These are phyloP conservation scores for Dendroctonus valens DNA, from an alignment of 1,140 invertebrate genomes.

Conservation along the genomic window DNA sequence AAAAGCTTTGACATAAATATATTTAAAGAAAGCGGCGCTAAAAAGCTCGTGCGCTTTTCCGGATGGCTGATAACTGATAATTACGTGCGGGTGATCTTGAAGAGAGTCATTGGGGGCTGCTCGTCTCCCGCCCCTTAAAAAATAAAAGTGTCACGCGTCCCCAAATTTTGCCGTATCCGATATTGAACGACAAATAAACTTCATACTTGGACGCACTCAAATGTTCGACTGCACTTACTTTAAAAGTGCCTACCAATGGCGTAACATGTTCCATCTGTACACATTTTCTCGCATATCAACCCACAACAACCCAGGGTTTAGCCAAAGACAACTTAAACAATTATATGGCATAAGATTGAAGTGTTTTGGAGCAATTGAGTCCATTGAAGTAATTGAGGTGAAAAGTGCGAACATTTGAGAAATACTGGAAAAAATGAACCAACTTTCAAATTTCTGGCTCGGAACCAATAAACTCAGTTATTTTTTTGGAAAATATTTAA, in stretches of 20 bases:
- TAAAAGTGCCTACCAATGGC: conserved; percentile 44
- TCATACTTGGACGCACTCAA: conserved; percentile 46
- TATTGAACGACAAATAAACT: conserved; percentile 49
- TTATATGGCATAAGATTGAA: no score
- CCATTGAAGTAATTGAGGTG: no score
- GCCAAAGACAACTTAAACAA: no score
- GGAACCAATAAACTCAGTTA: no score
- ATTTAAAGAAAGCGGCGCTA: conserved; percentile 46
- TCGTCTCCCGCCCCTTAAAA: conserved; percentile 39
- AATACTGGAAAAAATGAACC: no score
- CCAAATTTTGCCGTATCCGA: conserved; percentile 42
- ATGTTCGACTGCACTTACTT: conserved; percentile 46
- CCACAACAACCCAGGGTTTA: no score
- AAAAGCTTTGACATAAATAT: conserved; percentile 42
- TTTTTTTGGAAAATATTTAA: no score
- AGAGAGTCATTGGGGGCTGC: conserved; percentile 43
- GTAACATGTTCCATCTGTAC: conserved; percentile 2
- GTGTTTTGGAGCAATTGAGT: no score
- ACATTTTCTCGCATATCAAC: no score
- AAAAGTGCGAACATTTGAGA: no score
- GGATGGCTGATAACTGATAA: conserved; percentile 49
- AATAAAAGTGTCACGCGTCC: conserved; percentile 49
- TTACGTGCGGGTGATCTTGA: conserved; percentile 51
- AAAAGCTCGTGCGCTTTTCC: conserved; percentile 47
- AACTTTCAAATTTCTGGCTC: no score